phyloP scores from a whole-genome alignment of 2,888 invertebrate species.

The Ctena decussata region DNA sequence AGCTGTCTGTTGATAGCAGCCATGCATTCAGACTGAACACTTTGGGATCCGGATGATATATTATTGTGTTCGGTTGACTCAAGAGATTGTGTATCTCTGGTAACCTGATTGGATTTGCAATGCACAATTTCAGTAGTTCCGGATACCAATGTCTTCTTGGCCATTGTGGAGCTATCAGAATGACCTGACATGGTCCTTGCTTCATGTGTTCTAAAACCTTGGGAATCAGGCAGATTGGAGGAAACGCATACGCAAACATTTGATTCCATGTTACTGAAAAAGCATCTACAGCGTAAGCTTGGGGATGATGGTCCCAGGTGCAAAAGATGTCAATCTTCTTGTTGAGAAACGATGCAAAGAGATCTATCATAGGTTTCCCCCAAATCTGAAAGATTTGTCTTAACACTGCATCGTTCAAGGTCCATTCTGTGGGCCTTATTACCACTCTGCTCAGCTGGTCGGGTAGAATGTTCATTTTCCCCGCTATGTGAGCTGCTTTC shows the following conservation, averaged over 20 bases:
- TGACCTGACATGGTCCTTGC: slow-evolving; percentile 21
- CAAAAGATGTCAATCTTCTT: slow-evolving; percentile 24
- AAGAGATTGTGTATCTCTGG: neutral
- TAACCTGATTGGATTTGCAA: slow-evolving; percentile 18
- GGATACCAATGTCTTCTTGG: slow-evolving; percentile 40
- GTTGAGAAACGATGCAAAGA: neutral
- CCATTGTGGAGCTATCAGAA: slow-evolving; percentile 38
- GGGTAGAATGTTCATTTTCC: slow-evolving; percentile 38
- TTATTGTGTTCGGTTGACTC: neutral
- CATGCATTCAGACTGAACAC: slow-evolving; percentile 39
- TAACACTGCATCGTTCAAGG: neutral
- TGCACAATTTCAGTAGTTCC: slow-evolving; percentile 11
- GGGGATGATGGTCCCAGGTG: slow-evolving; percentile 30
- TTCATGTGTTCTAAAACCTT: slow-evolving; percentile 24
- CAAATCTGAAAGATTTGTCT: slow-evolving; percentile 24
- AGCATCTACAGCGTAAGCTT: slow-evolving; percentile 37
- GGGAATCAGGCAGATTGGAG: slow-evolving; percentile 48
- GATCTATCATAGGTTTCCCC: slow-evolving; percentile 11
- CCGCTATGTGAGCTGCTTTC: slow-evolving; percentile 42
- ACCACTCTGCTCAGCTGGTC: slow-evolving; percentile 19
- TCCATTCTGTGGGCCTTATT: slow-evolving; percentile 41
- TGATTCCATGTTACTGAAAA: slow-evolving; percentile 32
- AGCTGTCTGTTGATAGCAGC: slow-evolving; percentile 37
- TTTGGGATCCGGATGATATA: slow-evolving; percentile 23
- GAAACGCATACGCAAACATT: slow-evolving; percentile 58